Evolutionary conservation across 2,113 vertebrate species (phyloP).

Genomic region (Sapajus apella): DNA sequence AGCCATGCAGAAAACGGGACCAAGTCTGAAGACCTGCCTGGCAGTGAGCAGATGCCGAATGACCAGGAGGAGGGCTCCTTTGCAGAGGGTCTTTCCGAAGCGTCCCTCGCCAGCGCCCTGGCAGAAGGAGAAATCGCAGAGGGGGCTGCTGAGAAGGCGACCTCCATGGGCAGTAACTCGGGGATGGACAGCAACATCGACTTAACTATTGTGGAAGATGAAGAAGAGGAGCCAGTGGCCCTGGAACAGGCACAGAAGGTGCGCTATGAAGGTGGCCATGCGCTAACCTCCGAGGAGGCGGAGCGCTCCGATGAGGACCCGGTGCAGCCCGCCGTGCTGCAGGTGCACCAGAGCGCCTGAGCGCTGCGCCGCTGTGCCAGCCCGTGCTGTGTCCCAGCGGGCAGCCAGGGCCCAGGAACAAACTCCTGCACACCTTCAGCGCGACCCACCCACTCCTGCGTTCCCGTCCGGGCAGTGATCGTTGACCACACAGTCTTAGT

Average conservation of each 20-base stretch:
- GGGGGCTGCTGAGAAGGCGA: conserved; percentile 64
- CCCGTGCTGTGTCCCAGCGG: fast-evolving
- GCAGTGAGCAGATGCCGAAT: conserved; percentile 49
- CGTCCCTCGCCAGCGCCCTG: conserved; percentile 77
- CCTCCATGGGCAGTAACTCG: conserved; percentile 63
- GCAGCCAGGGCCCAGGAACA: background rate
- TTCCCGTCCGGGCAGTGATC: conserved; percentile 1
- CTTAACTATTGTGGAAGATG: conserved; percentile 85
- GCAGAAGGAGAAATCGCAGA: conserved; percentile 69
- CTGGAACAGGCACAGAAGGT: conserved; percentile 77
- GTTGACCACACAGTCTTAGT: fast-evolving
- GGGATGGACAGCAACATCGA: conserved; percentile 82
- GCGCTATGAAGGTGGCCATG: conserved; percentile 70
- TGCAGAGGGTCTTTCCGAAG: conserved; percentile 79
- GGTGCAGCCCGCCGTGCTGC: conserved; percentile 80
- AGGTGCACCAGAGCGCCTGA: conserved; percentile 80
- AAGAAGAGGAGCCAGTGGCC: conserved; percentile 76
- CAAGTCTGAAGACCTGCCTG: conserved; percentile 48
- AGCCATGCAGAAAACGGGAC: conserved; percentile 72
- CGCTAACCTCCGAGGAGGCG: background rate
- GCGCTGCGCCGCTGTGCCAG: fast-evolving
- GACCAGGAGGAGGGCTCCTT: conserved; percentile 78
- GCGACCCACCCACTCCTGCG: fast-evolving
- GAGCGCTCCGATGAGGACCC: conserved; percentile 78
- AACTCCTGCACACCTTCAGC: background rate